Evolutionary conservation across 2,113 vertebrate genomes (phyloP).

Genomic region (Lepus timidus): DNA sequence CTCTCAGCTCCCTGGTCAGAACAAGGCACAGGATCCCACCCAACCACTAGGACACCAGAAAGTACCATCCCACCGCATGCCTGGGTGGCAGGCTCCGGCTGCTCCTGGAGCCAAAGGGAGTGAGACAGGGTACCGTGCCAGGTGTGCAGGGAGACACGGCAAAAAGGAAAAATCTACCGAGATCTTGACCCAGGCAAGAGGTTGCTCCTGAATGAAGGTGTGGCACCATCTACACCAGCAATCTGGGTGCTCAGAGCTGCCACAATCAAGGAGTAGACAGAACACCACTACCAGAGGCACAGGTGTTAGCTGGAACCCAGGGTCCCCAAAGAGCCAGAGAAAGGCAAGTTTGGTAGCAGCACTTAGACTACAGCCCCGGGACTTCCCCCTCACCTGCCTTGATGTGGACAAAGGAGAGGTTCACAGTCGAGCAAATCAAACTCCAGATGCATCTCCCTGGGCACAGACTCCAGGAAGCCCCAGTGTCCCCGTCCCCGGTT

Average conservation of each 20-base stretch:
- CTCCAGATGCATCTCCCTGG: not conserved
- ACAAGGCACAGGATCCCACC: not conserved
- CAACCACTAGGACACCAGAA: not conserved
- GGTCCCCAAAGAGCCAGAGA: not conserved
- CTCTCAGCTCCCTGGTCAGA: not conserved
- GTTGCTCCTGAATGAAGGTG: not conserved
- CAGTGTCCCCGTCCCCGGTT: not conserved
- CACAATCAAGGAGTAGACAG: not conserved
- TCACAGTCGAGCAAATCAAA: not conserved
- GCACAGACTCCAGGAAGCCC: not conserved
- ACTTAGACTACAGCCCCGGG: not conserved
- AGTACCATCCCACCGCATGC: not conserved
- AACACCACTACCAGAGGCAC: not conserved
- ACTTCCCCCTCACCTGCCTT: not conserved
- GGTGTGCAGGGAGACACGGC: not conserved
- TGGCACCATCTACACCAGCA: not conserved
- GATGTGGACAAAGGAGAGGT: not conserved
- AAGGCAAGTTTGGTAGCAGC: slow-evolving; percentile 5
- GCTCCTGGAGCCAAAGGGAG: not conserved
- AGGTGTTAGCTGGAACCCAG: not conserved
- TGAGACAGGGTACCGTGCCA: not conserved
- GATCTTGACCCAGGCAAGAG: slow-evolving; percentile 10
- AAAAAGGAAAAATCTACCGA: not conserved
- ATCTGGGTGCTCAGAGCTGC: not conserved
- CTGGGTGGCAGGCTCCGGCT: not conserved